These are phyloP conservation scores for Cerceris ruficornis DNA, from an alignment of 2,888 invertebrate species.

Conservation along the genomic window DNA sequence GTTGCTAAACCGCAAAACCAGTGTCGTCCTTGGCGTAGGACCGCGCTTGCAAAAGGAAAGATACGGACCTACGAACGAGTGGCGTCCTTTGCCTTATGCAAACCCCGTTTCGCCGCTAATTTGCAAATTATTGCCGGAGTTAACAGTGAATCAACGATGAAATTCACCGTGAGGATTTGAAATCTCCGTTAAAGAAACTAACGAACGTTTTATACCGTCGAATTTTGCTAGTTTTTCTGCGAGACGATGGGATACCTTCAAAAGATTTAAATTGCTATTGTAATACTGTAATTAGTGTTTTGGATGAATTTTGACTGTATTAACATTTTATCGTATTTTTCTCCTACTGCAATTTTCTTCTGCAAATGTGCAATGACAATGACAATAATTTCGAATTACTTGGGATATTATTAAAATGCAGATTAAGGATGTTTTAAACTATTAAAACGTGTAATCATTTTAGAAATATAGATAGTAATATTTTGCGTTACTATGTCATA, in stretches of 20 bases:
- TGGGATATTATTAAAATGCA: no score
- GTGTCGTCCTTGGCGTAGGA: slow-evolving; percentile 36
- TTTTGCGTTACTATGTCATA: no score
- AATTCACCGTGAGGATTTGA: slow-evolving; percentile 17
- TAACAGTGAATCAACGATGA: slow-evolving; percentile 2
- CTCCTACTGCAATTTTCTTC: no score
- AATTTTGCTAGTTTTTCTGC: neutral
- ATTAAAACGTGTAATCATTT: no score
- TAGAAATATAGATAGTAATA: no score
- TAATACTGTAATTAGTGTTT: no score
- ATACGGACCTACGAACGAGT: neutral
- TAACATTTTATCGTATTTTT: no score
- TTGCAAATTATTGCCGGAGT: slow-evolving; percentile 21
- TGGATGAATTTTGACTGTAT: no score
- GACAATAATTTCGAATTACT: no score
- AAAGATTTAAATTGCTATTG: no score
- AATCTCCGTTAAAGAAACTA: slow-evolving; percentile 34
- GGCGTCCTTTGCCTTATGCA: neutral
- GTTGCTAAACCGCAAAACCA: slow-evolving; percentile 70
- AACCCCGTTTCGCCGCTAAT: neutral
- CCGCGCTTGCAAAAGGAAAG: slow-evolving; percentile 17
- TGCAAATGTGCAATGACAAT: no score
- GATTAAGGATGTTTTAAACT: no score
- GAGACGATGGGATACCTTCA: neutral
- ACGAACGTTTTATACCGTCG: neutral